phyloP scores from a whole-genome alignment of 1,140 invertebrate genomes.

The Danaus plexippus region DNA sequence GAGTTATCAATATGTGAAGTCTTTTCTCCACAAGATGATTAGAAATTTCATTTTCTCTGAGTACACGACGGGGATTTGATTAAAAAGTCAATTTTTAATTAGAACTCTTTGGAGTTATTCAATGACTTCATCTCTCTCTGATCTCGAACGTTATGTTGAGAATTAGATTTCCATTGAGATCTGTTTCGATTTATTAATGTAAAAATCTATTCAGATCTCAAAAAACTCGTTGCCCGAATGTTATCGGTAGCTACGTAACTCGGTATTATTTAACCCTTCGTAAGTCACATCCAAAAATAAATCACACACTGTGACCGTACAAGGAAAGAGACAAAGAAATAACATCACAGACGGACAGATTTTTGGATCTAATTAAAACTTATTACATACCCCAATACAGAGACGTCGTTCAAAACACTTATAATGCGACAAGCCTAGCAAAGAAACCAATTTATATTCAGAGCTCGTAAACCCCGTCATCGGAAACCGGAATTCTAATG shows the following conservation, averaged over 20 bases:
- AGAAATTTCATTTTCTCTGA: too few species aligned
- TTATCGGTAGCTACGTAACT: not conserved
- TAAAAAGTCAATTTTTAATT: too few species aligned
- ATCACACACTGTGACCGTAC: slow-evolving; percentile 4
- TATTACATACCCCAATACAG: slow-evolving; percentile 31
- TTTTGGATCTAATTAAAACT: slow-evolving; percentile 37
- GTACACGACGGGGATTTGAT: too few species aligned
- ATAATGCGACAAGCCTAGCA: slow-evolving; percentile 27
- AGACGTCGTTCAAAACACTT: slow-evolving; percentile 24
- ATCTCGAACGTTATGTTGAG: too few species aligned
- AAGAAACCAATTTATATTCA: slow-evolving; percentile 15
- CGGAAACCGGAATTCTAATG: slow-evolving; percentile 16
- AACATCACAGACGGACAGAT: slow-evolving; percentile 21
- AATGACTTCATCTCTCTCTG: too few species aligned
- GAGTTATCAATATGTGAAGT: too few species aligned
- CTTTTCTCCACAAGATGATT: too few species aligned
- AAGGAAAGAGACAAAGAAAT: slow-evolving; percentile 21
- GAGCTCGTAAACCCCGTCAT: not conserved
- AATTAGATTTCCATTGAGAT: too few species aligned
- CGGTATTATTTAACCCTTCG: slow-evolving; percentile 4
- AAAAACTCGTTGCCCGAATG: too few species aligned
- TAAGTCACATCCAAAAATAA: slow-evolving; percentile 8
- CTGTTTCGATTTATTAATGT: too few species aligned
- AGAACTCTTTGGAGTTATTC: too few species aligned
- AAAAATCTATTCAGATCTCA: too few species aligned